phyloP scores from a whole-genome alignment of 2,888 invertebrate species.

The Cetonia aurata region DNA sequence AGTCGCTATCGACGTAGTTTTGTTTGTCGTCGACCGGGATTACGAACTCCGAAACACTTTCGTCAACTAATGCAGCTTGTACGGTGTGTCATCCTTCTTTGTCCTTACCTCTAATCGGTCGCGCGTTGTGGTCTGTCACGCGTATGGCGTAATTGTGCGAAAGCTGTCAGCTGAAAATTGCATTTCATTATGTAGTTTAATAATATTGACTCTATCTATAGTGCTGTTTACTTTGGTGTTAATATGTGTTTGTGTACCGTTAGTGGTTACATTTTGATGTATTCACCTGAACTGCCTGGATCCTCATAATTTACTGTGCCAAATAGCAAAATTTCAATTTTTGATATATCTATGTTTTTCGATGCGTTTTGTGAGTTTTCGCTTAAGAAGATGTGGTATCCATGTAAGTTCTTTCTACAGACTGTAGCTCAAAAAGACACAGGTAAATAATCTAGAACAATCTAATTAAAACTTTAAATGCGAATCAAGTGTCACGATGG shows the following conservation, averaged over 20 bases:
- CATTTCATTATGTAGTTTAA: no score
- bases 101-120: constrained; percentile 8
- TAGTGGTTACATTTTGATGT: neutral
- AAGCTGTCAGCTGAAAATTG: neutral
- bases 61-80: neutral
- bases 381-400: constrained; percentile 60
- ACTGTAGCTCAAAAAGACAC: constrained; percentile 50
- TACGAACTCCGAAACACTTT: constrained; percentile 15
- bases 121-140: neutral
- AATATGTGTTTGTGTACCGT: neutral
- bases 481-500: no score
- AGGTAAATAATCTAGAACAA: constrained; percentile 11
- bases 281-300: no score
- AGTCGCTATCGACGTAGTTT: constrained; percentile 7
- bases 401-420: constrained; percentile 62
- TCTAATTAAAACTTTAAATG: neutral
- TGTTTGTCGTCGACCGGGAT: neutral
- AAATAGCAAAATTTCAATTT: neutral
- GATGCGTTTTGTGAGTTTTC: constrained; percentile 13
- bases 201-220: neutral
- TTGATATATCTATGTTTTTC: constrained; percentile 18
- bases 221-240: constrained; percentile 1
- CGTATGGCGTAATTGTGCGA: constrained; percentile 10
- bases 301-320: neutral
- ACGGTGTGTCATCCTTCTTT: neutral